phyloP scores from a whole-genome alignment of 2,113 vertebrate genomes.

The Euleptes europaea region DNA sequence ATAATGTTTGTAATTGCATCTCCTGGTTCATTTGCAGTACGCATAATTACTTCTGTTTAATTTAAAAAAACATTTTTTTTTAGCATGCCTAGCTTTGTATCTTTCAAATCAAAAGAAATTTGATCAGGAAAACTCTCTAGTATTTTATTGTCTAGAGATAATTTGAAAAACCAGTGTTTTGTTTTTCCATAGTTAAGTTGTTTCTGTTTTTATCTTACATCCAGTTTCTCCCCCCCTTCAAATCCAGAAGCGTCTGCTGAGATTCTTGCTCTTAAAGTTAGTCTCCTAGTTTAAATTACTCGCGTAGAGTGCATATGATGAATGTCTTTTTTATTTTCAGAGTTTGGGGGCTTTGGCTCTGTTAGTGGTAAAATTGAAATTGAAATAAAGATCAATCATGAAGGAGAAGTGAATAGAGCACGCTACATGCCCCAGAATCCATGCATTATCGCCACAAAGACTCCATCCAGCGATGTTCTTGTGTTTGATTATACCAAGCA shows the following conservation, averaged over 20 bases:
- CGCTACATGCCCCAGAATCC: conserved; percentile 99
- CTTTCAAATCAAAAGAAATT: not conserved
- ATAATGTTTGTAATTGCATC: not conserved
- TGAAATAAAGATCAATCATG: conserved; percentile 98
- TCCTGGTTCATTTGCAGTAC: not conserved
- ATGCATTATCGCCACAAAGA: conserved; percentile 98
- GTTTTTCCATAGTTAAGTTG: not conserved
- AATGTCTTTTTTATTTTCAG: conserved; percentile 65
- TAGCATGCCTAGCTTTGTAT: not conserved
- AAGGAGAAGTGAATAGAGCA: conserved; percentile 97
- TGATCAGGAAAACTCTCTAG: accelerated
- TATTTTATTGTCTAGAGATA: not conserved
- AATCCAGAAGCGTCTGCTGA: not conserved
- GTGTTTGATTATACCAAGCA: conserved; percentile 99
- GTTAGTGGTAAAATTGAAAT: conserved; percentile 99
- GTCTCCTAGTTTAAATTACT: not conserved
- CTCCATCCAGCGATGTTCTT: conserved; percentile 95
- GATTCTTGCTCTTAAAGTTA: not conserved
- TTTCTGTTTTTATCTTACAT: not conserved
- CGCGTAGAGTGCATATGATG: not conserved
- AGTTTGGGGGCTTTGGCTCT: conserved; percentile 98
- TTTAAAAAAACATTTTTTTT: not conserved
- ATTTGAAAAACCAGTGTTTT: not conserved
- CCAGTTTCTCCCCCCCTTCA: not conserved
- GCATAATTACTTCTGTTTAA: not conserved